A percentile compares a stretch with the other conserved stretches of the same genome.
Conservation (phyloP, 2,797 vertebrate genomes). For the Garrulus glandarius region DNA sequence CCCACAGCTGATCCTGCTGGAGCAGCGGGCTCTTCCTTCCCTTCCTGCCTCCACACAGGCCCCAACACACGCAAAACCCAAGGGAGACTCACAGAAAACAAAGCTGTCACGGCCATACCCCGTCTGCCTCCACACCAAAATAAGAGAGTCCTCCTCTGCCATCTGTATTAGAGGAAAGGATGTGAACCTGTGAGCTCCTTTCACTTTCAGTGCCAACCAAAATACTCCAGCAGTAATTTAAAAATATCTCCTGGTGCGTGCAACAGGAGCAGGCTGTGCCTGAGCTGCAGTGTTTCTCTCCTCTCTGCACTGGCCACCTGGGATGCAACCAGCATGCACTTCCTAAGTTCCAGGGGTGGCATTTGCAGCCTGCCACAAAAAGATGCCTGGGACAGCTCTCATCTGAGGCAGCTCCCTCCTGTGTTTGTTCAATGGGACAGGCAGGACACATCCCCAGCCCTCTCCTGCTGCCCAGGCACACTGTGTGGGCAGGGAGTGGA, state of each 20-base stretch:
- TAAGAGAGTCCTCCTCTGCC: not conserved
- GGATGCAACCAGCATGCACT: not conserved
- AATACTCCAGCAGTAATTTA: not conserved
- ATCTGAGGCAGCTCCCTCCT: not conserved
- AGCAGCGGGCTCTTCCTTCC: not conserved
- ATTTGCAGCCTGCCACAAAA: not conserved
- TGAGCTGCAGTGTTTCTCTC: not conserved
- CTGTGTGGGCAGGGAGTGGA: not conserved
- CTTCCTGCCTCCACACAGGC: not conserved
- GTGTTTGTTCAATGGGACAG: not conserved
- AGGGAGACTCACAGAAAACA: not conserved
- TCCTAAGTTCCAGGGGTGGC: not conserved
- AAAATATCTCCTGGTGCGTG: not conserved
- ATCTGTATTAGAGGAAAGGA: not conserved
- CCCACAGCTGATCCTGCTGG: not conserved
- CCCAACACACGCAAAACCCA: rapidly evolving
- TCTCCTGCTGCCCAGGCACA: not conserved
- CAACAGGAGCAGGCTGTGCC: not conserved
- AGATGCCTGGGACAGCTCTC: not conserved
- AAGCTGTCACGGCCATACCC: not conserved
- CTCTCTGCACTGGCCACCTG: not conserved
- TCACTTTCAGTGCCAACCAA: not conserved
- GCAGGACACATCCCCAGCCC: not conserved
- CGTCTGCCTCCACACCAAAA: not conserved
- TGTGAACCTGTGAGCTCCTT: not conserved